These are phyloP conservation scores for Aphelenchoides fujianensis DNA, from an alignment of 1,140 invertebrate species.

Conservation along the genomic window DNA sequence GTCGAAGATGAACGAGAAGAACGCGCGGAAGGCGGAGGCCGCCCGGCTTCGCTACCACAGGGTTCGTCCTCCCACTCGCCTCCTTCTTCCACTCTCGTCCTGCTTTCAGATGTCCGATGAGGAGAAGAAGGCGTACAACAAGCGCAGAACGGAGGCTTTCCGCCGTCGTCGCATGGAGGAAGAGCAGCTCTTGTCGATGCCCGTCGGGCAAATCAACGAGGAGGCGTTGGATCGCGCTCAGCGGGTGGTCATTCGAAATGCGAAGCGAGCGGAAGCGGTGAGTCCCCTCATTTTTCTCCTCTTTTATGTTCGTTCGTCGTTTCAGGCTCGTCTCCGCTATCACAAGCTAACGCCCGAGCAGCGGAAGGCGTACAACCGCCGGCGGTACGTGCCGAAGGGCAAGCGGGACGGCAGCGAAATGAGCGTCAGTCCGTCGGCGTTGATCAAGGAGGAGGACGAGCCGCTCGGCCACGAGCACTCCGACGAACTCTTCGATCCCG, in stretches of 20 bases:
- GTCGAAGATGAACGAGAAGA: constrained; percentile 43
- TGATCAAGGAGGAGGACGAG: constrained; percentile 19
- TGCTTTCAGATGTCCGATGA: constrained; percentile 12
- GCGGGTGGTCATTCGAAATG: constrained; percentile 44
- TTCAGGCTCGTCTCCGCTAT: constrained; percentile 10
- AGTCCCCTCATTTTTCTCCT: neutral
- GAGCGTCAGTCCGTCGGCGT: neutral
- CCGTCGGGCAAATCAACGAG: constrained; percentile 40
- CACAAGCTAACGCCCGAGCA: constrained; percentile 40
- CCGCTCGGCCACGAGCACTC: neutral
- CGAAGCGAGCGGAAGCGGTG: constrained; percentile 16
- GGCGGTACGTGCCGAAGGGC: constrained; percentile 42
- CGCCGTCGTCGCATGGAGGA: constrained; percentile 46
- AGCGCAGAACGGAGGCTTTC: constrained; percentile 45
- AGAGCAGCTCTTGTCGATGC: constrained; percentile 43
- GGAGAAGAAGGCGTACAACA: constrained; percentile 47
- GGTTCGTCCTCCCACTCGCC: neutral
- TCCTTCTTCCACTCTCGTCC: neutral
- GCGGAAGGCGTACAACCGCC: constrained; percentile 44
- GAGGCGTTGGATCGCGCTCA: constrained; percentile 45
- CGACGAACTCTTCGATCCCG: neutral
- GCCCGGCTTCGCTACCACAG: constrained; percentile 39
- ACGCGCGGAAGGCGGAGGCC: constrained; percentile 42
- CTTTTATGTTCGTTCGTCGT: no score
- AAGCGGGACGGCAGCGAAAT: constrained; percentile 20